Conservation (phyloP, 2,888 invertebrate species). For the Ophion obscuratus region DNA sequence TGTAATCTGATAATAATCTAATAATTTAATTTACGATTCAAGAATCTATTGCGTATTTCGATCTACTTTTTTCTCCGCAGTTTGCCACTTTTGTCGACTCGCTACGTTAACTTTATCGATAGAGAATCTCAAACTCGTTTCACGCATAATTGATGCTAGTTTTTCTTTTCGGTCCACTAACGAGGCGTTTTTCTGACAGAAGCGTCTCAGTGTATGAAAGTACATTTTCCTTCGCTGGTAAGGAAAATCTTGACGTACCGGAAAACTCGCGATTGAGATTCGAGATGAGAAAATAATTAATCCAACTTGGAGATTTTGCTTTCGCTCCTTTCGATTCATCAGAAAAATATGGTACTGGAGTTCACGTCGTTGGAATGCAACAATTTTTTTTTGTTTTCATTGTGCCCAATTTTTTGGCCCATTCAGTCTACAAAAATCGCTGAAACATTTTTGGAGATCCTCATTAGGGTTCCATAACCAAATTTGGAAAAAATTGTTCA, state of each 20-base stretch:
- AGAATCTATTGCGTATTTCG: not conserved
- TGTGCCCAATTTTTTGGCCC: no score
- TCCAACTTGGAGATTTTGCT: not conserved
- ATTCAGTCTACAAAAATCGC: no score
- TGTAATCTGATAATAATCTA: no score
- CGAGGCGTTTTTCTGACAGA: constrained; percentile 7
- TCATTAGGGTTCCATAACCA: no score
- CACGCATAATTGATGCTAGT: constrained; percentile 27
- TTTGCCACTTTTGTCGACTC: constrained; percentile 9
- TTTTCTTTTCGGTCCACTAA: constrained; percentile 21
- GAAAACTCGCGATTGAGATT: not conserved
- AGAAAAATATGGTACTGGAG: no score
- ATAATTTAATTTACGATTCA: not conserved
- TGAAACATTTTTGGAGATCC: no score
- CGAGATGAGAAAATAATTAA: not conserved
- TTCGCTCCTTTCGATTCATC: not conserved
- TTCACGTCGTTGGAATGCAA: no score
- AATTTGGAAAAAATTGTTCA: no score
- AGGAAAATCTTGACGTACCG: constrained; percentile 12
- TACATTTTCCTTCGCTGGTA: constrained; percentile 2
- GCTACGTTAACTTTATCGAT: constrained; percentile 20
- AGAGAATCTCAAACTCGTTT: constrained; percentile 36
- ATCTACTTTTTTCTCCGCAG: not conserved
- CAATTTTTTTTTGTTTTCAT: no score
- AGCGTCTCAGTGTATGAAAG: not conserved